These are phyloP conservation scores for Netelia melanura DNA, from an alignment of 2,888 invertebrate genomes.

Conservation along the genomic window DNA sequence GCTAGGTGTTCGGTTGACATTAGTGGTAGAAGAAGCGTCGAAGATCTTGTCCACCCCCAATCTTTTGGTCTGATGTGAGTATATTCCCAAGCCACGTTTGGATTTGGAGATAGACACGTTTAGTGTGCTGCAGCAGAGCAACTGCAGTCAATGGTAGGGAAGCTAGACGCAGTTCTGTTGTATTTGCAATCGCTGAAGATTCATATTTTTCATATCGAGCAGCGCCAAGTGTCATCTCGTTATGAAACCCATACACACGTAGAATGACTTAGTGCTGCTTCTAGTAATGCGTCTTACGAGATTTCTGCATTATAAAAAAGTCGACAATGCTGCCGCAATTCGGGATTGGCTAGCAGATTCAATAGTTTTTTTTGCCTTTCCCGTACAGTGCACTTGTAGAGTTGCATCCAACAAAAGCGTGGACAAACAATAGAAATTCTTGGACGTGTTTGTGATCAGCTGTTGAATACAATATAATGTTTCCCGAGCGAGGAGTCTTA, in stretches of 20 bases:
- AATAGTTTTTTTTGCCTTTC: slow-evolving; percentile 54
- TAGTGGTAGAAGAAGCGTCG: slow-evolving; percentile 56
- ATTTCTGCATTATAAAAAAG: slow-evolving; percentile 32
- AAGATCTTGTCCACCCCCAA: slow-evolving; percentile 67
- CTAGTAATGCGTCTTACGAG: slow-evolving; percentile 14
- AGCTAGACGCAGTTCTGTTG: slow-evolving; percentile 2
- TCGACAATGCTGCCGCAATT: neutral
- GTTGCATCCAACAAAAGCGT: slow-evolving; percentile 55
- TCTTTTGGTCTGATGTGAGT: slow-evolving; percentile 57
- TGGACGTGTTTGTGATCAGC: slow-evolving; percentile 32
- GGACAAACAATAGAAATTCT: slow-evolving; percentile 50
- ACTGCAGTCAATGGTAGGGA: slow-evolving; percentile 49
- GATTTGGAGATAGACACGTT: slow-evolving; percentile 66
- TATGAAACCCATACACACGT: slow-evolving; percentile 6
- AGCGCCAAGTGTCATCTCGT: neutral
- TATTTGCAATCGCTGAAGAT: neutral
- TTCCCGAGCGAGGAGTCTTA: neutral
- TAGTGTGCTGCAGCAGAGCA: slow-evolving; percentile 40
- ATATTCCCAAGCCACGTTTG: slow-evolving; percentile 69
- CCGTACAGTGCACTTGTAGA: slow-evolving; percentile 54
- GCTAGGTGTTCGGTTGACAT: slow-evolving; percentile 47
- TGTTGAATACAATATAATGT: slow-evolving; percentile 33
- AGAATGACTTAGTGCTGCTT: slow-evolving; percentile 11
- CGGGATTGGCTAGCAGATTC: slow-evolving; percentile 21
- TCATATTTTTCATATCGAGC: slow-evolving; percentile 2